Evolutionary conservation across 2,888 invertebrate genomes (phyloP).

Genomic region (Lypha dubia): DNA sequence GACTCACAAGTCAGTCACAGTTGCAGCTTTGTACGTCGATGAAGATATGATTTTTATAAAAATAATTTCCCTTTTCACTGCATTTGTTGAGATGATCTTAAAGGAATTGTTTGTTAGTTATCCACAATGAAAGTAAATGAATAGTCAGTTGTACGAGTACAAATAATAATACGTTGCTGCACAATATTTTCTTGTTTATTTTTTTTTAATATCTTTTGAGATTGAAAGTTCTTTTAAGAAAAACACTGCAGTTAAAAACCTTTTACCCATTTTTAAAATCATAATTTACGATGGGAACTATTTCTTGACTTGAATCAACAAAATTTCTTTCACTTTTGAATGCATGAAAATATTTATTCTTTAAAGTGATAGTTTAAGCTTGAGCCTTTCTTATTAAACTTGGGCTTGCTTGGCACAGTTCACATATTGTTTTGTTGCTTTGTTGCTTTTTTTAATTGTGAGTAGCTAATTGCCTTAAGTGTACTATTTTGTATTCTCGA

Average conservation of each 20-base stretch:
- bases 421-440: not conserved
- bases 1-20: too few species aligned
- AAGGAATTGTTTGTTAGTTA: constrained; percentile 51
- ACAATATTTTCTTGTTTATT: constrained; percentile 39
- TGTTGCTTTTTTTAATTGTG: not conserved
- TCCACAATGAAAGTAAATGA: constrained; percentile 47
- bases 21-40: constrained; percentile 15
- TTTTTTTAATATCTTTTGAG: constrained; percentile 38
- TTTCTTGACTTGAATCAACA: constrained; percentile 37
- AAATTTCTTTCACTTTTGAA: constrained; percentile 62
- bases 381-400: not conserved
- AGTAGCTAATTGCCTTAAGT: not conserved
- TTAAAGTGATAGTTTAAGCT: constrained; percentile 23
- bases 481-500: not conserved
- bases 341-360: constrained; percentile 24
- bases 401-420: constrained; percentile 30
- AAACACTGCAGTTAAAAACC: constrained; percentile 23
- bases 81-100: constrained; percentile 45
- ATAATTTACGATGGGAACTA: constrained; percentile 60
- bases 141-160: not conserved
- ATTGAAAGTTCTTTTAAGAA: constrained; percentile 62
- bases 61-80: constrained; percentile 54
- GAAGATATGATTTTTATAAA: constrained; percentile 46
- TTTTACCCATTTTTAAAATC: constrained; percentile 46
- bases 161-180: constrained; percentile 13